Percentiles rank a stretch among this genome's conserved stretches.
phyloP scores from a whole-genome alignment of 2,113 vertebrate species.

The Perca flavescens region DNA sequence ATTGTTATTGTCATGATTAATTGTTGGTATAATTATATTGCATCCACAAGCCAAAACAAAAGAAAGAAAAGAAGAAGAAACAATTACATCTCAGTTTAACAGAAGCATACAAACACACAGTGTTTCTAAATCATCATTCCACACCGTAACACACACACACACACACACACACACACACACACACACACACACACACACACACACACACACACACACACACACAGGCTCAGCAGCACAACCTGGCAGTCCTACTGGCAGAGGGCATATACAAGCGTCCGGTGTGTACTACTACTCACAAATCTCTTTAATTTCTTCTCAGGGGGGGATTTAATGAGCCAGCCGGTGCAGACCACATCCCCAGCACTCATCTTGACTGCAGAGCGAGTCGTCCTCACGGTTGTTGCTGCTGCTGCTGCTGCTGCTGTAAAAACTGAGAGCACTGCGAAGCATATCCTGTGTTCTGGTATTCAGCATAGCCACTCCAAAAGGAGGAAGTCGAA shows the following conservation, averaged over 20 bases:
- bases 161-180: conserved; percentile 17
- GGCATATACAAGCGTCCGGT: conserved; percentile 59
- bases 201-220: conserved; percentile 13
- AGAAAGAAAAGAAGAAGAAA: conserved; percentile 43
- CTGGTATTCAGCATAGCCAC: conserved; percentile 78
- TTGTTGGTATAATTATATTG: conserved; percentile 1
- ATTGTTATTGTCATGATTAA: background rate
- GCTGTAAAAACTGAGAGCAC: conserved; percentile 80
- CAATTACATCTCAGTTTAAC: conserved; percentile 16
- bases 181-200: conserved; percentile 4
- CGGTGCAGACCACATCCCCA: conserved; percentile 94
- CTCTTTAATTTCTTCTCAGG: conserved; percentile 98
- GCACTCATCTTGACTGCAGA: conserved; percentile 91
- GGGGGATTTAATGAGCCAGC: conserved; percentile 99
- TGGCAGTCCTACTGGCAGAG: conserved; percentile 52
- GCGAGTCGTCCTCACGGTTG: conserved; percentile 75
- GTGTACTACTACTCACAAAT: conserved; percentile 91
- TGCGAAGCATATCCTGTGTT: conserved; percentile 84
- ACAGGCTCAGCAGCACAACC: conserved; percentile 55
- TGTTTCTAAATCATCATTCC: conserved; percentile 41
- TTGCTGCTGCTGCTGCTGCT: conserved; percentile 60
- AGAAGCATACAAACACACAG: conserved; percentile 13
- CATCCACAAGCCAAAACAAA: background rate
- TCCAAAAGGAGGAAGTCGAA: conserved; percentile 90
- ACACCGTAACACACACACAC: conserved; percentile 24